Evolutionary conservation across 2,113 vertebrate genomes (phyloP), one percentile per base, ranked within the genome.

Genomic region (Dipodomys stephensi): DNA sequence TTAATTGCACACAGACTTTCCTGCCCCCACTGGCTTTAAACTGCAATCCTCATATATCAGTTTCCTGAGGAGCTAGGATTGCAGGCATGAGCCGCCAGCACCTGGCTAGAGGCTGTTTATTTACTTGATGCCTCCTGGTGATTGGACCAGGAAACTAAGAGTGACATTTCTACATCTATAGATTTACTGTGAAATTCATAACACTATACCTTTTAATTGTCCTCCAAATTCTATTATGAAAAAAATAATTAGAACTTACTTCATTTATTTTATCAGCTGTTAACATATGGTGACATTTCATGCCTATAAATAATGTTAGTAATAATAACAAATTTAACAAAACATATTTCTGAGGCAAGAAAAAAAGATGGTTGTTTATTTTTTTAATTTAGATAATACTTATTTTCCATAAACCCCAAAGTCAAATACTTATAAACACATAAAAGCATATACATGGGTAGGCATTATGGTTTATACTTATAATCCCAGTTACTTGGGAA

Each of bases 181-280:
- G 35, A 65, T 69, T 53, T n/a, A 67, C 35, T 95, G 67, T 53
- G 93, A 53, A 93, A 92, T 64, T 57, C 65, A 83, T 78, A 46
- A 68, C 0, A 72, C 1, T 5, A 20, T 67, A 22, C 11, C 64
- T 57, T 18, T 79, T 82, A 87, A 62, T 74, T 94, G 85, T 77
- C 76, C 78, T 88, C 39, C 19, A 76, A 84, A 53, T 15, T 82
- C 78, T 74, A 87, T 83, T 94, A 79, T 83, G 22, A 86, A 93
- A 92, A 64, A 16, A 53, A 53, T 4, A 16, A 57, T 57, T 57
- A 57, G 53, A 57, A 57, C 53, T 57, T 57, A 16, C 1, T 64
- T 85, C 9, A 44, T 39, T 60, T n/a, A 44, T 68, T 68, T 84
- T 18, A 87, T 53, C 46, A 82, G 44, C 57, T 88, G 1, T n/a